These are phyloP conservation scores for Rhizoglyphus robini DNA, from an alignment of 1,140 invertebrate species.

Conservation along the genomic window DNA sequence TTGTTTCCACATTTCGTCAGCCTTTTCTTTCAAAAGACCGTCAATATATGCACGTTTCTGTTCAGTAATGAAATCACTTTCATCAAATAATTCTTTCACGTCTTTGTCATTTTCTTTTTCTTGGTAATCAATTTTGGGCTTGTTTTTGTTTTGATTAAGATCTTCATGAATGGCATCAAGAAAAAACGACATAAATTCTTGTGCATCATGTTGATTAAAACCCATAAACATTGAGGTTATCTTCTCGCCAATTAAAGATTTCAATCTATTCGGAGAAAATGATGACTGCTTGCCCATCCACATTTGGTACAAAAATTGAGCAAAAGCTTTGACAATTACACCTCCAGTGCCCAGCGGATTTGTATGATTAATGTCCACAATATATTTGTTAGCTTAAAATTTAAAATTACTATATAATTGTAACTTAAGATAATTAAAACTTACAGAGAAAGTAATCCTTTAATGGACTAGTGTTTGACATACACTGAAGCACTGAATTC, in stretches of 20 bases:
- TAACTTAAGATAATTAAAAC: conserved; percentile 9
- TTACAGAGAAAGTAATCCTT: conserved; percentile 37
- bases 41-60: conserved; percentile 23
- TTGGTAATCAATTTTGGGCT: conserved; percentile 28
- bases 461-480: conserved; percentile 33
- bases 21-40: conserved; percentile 21
- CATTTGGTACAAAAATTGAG: conserved; percentile 32
- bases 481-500: conserved; percentile 38
- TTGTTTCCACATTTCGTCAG: conserved; percentile 31
- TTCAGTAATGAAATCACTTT: conserved; percentile 20
- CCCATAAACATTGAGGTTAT: conserved; percentile 39
- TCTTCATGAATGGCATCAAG: conserved; percentile 43
- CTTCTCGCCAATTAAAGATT: conserved; percentile 39
- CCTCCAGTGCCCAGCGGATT: conserved; percentile 36
- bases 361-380: conserved; percentile 33
- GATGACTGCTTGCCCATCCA: conserved; percentile 35
- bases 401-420: not conserved
- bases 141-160: conserved; percentile 30
- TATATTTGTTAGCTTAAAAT: conserved; percentile 20
- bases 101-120: conserved; percentile 25
- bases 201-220: conserved; percentile 44
- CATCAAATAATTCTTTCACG: conserved; percentile 20
- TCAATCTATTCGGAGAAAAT: conserved; percentile 36
- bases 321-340: conserved; percentile 36
- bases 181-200: conserved; percentile 44